phyloP scores from a whole-genome alignment of 2,888 invertebrate species.

The Steromphala cineraria region DNA sequence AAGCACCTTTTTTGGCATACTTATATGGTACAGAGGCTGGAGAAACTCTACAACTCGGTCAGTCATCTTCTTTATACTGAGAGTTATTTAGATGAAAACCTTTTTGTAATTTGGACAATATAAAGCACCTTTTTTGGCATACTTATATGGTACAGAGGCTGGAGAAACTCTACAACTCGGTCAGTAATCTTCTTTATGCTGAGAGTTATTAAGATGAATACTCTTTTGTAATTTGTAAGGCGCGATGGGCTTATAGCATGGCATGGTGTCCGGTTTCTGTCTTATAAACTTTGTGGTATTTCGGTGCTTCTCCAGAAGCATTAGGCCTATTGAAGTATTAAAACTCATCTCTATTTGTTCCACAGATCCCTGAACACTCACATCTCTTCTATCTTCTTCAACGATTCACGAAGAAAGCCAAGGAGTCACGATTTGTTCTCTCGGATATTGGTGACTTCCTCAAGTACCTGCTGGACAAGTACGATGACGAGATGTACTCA shows the following conservation, averaged over 20 bases:
- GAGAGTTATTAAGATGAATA: no score
- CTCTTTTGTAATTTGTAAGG: no score
- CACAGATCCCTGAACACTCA: conserved; percentile 48
- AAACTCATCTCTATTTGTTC: neutral
- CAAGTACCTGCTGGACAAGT: conserved; percentile 54
- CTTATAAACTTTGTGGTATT: no score
- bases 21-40: conserved; percentile 60
- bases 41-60: conserved; percentile 70
- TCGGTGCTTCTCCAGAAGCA: no score
- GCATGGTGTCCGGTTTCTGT: no score
- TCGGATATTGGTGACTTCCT: conserved; percentile 46
- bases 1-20: no score
- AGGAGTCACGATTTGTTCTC: conserved; percentile 26
- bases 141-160: conserved; percentile 64
- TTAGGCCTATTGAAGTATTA: no score
- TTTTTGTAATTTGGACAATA: no score
- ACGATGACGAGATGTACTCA: conserved; percentile 38
- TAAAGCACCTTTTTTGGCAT: no score
- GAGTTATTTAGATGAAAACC: no score
- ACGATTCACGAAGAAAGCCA: conserved; percentile 28
- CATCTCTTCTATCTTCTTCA: conserved; percentile 50
- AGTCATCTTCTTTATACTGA: neutral
- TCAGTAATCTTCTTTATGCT: conserved; percentile 28
- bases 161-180: conserved; percentile 69
- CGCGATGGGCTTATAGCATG: no score